Evolutionary conservation across 1,140 invertebrate genomes (phyloP), one percentile per base, ranked within the genome.

Genomic region (Hylaeus volcanicus): DNA sequence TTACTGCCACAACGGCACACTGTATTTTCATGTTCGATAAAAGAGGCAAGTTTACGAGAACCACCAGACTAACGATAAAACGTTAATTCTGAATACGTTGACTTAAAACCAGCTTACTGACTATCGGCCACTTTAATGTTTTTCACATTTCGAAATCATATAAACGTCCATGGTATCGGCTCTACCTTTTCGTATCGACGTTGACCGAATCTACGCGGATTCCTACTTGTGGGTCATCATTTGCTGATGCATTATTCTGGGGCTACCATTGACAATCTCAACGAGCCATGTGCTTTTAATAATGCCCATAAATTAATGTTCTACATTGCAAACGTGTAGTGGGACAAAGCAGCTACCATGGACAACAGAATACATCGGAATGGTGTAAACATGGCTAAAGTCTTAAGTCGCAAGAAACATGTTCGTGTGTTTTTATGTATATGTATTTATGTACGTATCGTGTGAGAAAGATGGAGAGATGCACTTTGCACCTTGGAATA

Each of bases 401-500:
- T 86, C 79, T 88, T 87, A 88, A 88, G 85, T 88, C 83, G 83
- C 83, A 86, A 84, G 79, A 88, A 88, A 87, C 81, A 85, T 75
- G 81, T 81, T 78, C 45, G 65, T 78, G 84, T 88, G 83, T 88
- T 64, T 88, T 60, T 80, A 81, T 89, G 78, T 85, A 84, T 83
- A 86, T 89, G 83, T 83, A 85, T 81, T 75, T 89, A 86, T 77
- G 76, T 85, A 84, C 88, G 86, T 86, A 86, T 86, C 76, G 79
- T 88, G 87, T 86, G 86, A 88, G 79, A 90, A 85, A 90, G 86
- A 86, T 89, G 86, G 82, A 88, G 77, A 85, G 79, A 82, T 77
- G 73, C 83, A 81, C 74, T 68, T 65, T 81, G 82, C 86, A 86
- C 74, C 86, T 78, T 85, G 87, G 87, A 90, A 89, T 88, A 88